Base-by-base conservation (phyloP, 2,888 invertebrate species). In the Andricus curvator region DNA sequence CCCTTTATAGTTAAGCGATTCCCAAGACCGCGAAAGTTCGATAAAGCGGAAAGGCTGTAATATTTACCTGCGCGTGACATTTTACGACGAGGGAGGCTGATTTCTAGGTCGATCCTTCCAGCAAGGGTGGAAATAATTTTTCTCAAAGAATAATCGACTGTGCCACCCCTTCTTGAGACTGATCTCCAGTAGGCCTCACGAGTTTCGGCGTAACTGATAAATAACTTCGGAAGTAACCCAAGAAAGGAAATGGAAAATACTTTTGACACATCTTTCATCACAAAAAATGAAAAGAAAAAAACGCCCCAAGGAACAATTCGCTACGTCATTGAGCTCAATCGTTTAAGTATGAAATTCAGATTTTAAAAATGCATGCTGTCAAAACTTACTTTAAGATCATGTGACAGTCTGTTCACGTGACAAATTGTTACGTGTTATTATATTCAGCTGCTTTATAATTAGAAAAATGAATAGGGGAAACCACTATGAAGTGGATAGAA, bases 11-110 rank as follows among this genome's bases (percentile, higher is more conserved):
- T 29, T 64, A 60, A 64, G 64, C 64, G 29, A 74, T 51, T 74
- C 33, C 70, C 70, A 56, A 74, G 70, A 74, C 70, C 70, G 51
- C 20, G 20, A 48, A 70, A 37, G 77, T 65, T 62, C 41, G 51
- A 83, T 84, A 82, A 82, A 83, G 79, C 68, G 62, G 64, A 81
- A 80, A 25, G 78, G 74, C 78, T 83, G 79, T 60, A 82, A 84
- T 82, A 83, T 82, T 83, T 78, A 82, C 81, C 83, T 84, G 80
- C 66, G 70, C 76, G 82, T 78, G 81, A 80, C 76, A 62, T 51
- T 37, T 80, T 64, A 56, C 56, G 76, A 64, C 56, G 37, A 64
- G 76, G 66, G 22, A 48, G 29, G 48, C 48, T 22, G 56, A 37
- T 17, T 29, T 76, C 70, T 33, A 78, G 25, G 77, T 20, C 29